Conservation (phyloP, 2,888 invertebrate genomes). For the Acanthosoma haemorrhoidale region DNA sequence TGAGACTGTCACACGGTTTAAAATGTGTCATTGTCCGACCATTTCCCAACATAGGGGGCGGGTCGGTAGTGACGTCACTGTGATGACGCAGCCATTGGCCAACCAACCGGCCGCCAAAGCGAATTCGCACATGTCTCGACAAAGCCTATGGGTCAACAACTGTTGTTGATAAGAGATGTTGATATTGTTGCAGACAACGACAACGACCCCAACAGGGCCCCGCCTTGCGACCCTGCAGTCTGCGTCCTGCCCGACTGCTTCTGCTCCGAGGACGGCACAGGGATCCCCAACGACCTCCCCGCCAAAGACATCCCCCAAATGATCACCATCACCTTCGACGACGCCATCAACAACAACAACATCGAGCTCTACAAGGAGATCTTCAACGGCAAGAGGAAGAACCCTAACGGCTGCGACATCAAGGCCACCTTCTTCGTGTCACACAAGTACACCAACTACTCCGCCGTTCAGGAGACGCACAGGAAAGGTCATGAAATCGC, state of each 20-base stretch:
- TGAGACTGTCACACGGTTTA: constrained; percentile 2
- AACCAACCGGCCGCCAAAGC: constrained; percentile 6
- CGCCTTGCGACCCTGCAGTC: constrained; percentile 78
- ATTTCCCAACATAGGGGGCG: not conserved
- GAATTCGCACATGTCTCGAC: not conserved
- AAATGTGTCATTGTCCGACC: not conserved
- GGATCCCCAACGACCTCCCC: constrained; percentile 77
- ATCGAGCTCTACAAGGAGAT: constrained; percentile 89
- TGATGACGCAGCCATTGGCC: constrained; percentile 15
- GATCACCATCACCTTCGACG: constrained; percentile 91
- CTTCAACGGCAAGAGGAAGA: constrained; percentile 81
- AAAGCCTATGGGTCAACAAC: too few relatives aligned
- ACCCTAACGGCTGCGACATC: constrained; percentile 89
- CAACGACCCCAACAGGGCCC: constrained; percentile 88
- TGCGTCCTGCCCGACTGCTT: constrained; percentile 88
- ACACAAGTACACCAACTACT: constrained; percentile 90
- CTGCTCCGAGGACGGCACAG: constrained; percentile 87
- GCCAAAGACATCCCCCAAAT: constrained; percentile 84
- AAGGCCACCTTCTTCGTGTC: constrained; percentile 88
- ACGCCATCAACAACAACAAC: constrained; percentile 92
- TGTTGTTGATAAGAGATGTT: not conserved
- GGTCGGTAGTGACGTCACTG: constrained; percentile 18
- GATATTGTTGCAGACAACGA: constrained; percentile 66
- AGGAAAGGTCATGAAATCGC: constrained; percentile 90
- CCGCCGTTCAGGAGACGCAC: constrained; percentile 85